Evolutionary conservation across 2,113 vertebrate genomes (phyloP).

Genomic region (Geothlypis trichas): DNA sequence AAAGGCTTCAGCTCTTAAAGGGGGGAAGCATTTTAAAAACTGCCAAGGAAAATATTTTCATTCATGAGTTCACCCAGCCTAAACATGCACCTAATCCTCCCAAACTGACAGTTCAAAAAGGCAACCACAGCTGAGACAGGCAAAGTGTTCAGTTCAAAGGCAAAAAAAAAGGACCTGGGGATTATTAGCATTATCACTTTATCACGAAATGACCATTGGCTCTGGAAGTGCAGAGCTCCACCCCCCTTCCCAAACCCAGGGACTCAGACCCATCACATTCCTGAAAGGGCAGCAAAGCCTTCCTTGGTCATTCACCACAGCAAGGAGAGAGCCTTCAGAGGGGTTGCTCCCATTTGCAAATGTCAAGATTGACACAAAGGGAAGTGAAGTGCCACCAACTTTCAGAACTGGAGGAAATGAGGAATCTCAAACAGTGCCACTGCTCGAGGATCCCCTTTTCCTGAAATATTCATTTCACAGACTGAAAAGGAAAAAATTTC

Average conservation of each 20-base stretch:
- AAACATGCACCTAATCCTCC: slow-evolving; percentile 83
- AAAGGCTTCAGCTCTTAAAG: slow-evolving; percentile 56
- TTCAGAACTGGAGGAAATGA: background rate
- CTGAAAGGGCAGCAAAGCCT: slow-evolving; percentile 26
- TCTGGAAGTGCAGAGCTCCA: slow-evolving; percentile 26
- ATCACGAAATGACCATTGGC: slow-evolving; percentile 71
- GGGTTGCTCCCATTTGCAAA: background rate
- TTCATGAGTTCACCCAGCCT: slow-evolving; percentile 84
- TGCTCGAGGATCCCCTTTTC: background rate
- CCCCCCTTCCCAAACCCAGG: slow-evolving; percentile 32
- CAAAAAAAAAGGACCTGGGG: slow-evolving; percentile 39
- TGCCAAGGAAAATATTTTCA: slow-evolving; percentile 85
- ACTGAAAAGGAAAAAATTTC: background rate
- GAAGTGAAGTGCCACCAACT: background rate
- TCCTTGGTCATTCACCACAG: background rate
- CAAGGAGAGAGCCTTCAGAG: background rate
- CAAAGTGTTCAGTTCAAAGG: slow-evolving; percentile 75
- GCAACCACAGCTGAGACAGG: slow-evolving; percentile 66
- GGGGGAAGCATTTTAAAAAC: slow-evolving; percentile 69
- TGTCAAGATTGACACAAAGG: background rate
- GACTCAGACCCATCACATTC: background rate
- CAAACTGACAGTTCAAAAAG: slow-evolving; percentile 81
- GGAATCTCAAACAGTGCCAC: background rate
- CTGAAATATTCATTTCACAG: background rate
- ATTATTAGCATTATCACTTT: slow-evolving; percentile 70